Evolutionary conservation across 2,888 invertebrate genomes (phyloP).

Genomic region (Chymomyza fuscimana): DNA sequence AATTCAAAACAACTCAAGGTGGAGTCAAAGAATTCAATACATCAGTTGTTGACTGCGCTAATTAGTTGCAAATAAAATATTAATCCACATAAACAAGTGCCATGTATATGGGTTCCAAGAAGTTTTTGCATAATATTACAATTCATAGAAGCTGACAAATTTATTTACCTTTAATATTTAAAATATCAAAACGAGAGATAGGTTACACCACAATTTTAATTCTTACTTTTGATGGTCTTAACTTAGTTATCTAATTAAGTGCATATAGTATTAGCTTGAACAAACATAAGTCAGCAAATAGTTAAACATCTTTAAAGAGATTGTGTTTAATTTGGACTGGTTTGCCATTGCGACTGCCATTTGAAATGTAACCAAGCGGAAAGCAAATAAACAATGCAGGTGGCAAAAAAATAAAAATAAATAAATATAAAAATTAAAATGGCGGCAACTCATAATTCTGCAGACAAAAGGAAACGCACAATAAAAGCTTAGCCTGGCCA

Average conservation of each 20-base stretch:
- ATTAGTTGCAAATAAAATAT: too few species aligned
- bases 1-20: too few species aligned
- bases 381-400: background rate
- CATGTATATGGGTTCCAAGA: too few species aligned
- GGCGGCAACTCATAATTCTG: background rate
- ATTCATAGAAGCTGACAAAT: too few species aligned
- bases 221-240: too few species aligned
- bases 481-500: background rate
- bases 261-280: background rate
- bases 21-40: too few species aligned
- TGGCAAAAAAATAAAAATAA: background rate
- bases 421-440: background rate
- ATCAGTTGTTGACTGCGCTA: too few species aligned
- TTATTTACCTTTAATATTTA: too few species aligned
- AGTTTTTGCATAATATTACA: too few species aligned
- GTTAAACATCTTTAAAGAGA: background rate
- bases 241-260: background rate
- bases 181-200: too few species aligned
- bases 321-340: background rate
- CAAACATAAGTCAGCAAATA: background rate
- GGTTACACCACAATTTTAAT: too few species aligned
- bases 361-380: background rate
- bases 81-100: too few species aligned
- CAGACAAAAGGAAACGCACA: background rate
- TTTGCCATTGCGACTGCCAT: background rate